phyloP scores from a whole-genome alignment of 2,113 vertebrate species.

The Chamaetylas fuelleborni region DNA sequence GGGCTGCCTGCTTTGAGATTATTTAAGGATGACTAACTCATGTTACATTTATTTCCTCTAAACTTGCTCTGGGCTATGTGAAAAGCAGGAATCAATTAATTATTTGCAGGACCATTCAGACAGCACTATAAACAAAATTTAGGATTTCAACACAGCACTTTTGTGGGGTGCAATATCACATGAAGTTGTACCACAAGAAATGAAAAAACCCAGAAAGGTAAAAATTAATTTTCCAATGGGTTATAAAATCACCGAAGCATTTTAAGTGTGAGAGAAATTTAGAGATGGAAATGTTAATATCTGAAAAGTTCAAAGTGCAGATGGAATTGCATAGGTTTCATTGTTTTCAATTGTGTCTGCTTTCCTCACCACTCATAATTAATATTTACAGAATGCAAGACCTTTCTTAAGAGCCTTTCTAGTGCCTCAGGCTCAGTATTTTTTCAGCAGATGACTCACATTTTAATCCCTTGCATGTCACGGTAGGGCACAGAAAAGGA shows the following conservation, averaged over 20 bases:
- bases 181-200: background rate
- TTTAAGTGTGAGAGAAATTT: background rate
- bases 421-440: background rate
- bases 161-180: background rate
- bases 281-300: background rate
- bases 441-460: constrained; percentile 2
- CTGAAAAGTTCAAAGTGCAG: background rate
- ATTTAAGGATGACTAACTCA: constrained; percentile 42
- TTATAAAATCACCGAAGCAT: background rate
- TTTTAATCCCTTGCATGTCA: background rate
- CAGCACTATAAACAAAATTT: background rate
- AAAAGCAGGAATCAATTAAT: constrained; percentile 7
- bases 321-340: background rate
- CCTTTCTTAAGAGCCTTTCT: background rate
- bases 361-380: background rate
- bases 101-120: background rate
- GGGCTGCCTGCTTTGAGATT: constrained; percentile 13
- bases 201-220: background rate
- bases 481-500: background rate
- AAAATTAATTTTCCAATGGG: background rate
- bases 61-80: background rate
- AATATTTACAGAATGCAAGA: background rate
- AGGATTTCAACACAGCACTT: background rate
- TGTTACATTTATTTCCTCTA: constrained; percentile 14
- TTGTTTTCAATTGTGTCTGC: background rate